Evolutionary conservation across 2,113 vertebrate genomes (phyloP).

Genomic region (Atrichornis clamosus): DNA sequence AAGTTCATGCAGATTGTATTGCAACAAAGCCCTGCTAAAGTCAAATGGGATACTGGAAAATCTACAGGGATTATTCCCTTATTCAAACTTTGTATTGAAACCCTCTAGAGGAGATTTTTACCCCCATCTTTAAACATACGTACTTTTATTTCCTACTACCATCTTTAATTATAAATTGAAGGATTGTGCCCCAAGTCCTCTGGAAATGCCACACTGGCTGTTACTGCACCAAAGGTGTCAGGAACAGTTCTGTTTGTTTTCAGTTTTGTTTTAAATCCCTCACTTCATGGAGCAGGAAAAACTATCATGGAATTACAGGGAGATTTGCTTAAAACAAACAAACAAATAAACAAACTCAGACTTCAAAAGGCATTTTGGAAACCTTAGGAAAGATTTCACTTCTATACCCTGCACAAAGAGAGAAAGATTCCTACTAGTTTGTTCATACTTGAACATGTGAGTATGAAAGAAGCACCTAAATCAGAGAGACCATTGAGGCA

Average conservation of each 20-base stretch:
- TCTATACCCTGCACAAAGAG: neutral
- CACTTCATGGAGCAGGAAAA: neutral
- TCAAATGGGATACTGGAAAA: neutral
- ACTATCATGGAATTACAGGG: neutral
- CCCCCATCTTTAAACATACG: neutral
- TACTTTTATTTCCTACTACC: neutral
- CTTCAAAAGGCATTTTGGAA: neutral
- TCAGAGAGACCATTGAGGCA: neutral
- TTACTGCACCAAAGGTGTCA: neutral
- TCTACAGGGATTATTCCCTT: neutral
- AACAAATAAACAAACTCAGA: neutral
- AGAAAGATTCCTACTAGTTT: neutral
- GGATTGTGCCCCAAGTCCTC: neutral
- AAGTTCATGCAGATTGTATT: neutral
- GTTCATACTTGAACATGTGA: neutral
- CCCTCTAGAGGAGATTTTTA: neutral
- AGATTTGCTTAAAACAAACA: slow-evolving; percentile 3
- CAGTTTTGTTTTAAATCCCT: neutral
- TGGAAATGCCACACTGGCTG: neutral
- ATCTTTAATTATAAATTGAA: neutral
- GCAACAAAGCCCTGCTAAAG: neutral
- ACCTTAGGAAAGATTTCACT: neutral
- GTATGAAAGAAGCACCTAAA: neutral
- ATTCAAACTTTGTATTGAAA: neutral
- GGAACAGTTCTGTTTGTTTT: neutral